Base-by-base conservation (phyloP, 2,888 invertebrate genomes). In the Lagria hirta region DNA sequence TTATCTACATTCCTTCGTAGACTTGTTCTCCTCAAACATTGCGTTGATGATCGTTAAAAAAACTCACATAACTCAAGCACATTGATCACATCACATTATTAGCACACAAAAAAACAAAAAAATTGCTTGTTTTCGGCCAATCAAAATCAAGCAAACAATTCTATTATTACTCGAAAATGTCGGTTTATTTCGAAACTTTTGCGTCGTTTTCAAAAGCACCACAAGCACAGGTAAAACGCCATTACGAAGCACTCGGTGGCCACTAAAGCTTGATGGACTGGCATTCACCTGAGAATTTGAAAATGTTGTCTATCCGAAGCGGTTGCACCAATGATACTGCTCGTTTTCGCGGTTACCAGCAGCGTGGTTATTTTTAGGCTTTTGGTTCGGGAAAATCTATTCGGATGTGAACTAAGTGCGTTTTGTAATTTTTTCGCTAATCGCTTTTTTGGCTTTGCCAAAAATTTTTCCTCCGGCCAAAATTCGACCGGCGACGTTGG, bases 1-100 rank as follows among this genome's bases (percentile, higher is more conserved):
- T 38, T 38, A 38, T 38, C 38, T 38, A 23, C 38, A 38, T 38
- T 38, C 38, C 38, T 38, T 28, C 16, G 14, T 30, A 30, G 29
- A 29, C 29, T 28, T 23, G 38, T 11, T 18, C 23, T 30, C 38
- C 30, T 23, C 21, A 16, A n/a, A 8, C 38, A 38, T 38, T 29
- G 16, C 7, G 11, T 10, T 2, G 4, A 17, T 23, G 23, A 38
- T 38, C 18, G 22, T 30, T 23, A 15, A n/a, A 37, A 20, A 11
- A 21, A 30, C 23, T 12, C 38, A 38, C 37, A 38, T 30, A 38
- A 15, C 38, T 30, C 38, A 20, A 29, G 29, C 38, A 38, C 38
- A 38, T 38, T 17, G 20, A 30, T 23, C 24, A 12, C 37, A 28
- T 38, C 38, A 38, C 38, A 38, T 38, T 17, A 23, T 38, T 23